phyloP scores from a whole-genome alignment of 2,113 vertebrate genomes.

The Neodontobutis hainanensis region DNA sequence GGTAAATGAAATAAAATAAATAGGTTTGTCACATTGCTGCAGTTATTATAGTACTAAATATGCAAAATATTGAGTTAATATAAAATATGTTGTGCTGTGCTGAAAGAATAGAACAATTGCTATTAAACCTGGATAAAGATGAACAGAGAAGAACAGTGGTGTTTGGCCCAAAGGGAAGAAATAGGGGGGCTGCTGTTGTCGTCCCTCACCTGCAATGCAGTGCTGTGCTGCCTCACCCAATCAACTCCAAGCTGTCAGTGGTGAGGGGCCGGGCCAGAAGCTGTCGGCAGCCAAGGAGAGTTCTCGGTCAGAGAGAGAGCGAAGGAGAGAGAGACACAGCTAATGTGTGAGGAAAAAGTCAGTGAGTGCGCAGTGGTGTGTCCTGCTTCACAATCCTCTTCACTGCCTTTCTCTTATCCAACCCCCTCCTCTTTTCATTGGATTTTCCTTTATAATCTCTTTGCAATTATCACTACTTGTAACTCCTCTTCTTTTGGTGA shows the following conservation, averaged over 20 bases:
- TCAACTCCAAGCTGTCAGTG: constrained; percentile 65
- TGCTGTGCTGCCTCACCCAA: constrained; percentile 81
- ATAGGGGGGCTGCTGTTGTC: constrained; percentile 36
- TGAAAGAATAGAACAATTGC: not conserved
- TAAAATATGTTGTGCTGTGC: constrained; percentile 7
- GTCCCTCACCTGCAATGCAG: constrained; percentile 91
- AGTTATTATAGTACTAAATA: too few relatives aligned
- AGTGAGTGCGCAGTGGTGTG: constrained; percentile 46
- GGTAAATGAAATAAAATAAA: too few relatives aligned
- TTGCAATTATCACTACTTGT: constrained; percentile 16
- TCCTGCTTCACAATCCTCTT: constrained; percentile 39
- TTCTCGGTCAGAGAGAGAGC: constrained; percentile 63
- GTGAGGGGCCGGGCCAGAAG: constrained; percentile 59
- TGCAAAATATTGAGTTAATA: not conserved
- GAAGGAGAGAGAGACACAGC: constrained; percentile 20
- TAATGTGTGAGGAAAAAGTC: constrained; percentile 18
- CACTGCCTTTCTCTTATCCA: constrained; percentile 50
- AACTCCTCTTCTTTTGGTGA: constrained; percentile 2
- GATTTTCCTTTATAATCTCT: constrained; percentile 12
- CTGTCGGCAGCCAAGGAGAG: constrained; percentile 76
- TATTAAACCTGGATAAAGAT: constrained; percentile 24
- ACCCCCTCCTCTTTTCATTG: not conserved
- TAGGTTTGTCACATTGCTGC: too few relatives aligned
- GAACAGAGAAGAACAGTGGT: constrained; percentile 25
- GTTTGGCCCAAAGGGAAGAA: constrained; percentile 60